These are phyloP conservation scores for Achatina immaculata DNA, from an alignment of 1,140 invertebrate genomes.

Conservation along the genomic window DNA sequence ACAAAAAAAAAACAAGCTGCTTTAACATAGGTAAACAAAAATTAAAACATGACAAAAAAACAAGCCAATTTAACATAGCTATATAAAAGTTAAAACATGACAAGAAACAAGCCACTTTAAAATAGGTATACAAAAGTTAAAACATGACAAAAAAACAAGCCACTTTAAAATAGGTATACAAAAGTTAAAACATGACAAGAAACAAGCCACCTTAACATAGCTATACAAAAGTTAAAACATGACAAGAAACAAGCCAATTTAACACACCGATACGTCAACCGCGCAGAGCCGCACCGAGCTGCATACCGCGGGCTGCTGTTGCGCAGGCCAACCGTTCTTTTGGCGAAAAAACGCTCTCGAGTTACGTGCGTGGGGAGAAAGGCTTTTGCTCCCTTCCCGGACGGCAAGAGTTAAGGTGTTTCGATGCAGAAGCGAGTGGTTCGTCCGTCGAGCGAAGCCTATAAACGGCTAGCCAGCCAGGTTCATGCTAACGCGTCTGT, in stretches of 20 bases:
- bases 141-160: background rate
- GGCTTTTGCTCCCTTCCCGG: too few relatives aligned
- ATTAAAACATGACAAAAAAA: background rate
- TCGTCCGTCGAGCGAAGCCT: too few relatives aligned
- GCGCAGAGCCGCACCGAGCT: too few relatives aligned
- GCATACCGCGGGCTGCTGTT: too few relatives aligned
- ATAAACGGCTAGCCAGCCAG: too few relatives aligned
- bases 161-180: background rate
- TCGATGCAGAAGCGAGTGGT: too few relatives aligned
- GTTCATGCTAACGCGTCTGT: too few relatives aligned
- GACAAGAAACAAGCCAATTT: background rate
- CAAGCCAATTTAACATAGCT: background rate
- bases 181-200: background rate
- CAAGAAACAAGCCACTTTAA: background rate
- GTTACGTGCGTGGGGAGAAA: too few relatives aligned
- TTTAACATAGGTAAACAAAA: background rate
- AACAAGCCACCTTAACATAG: background rate
- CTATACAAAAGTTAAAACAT: background rate
- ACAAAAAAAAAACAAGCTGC: background rate
- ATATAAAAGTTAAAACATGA: background rate
- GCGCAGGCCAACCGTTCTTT: too few relatives aligned
- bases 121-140: background rate
- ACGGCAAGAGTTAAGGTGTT: too few relatives aligned
- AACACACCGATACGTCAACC: background rate
- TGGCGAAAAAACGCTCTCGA: too few relatives aligned